phyloP scores from a whole-genome alignment of 2,797 vertebrate species.

The Trachops cirrhosus region DNA sequence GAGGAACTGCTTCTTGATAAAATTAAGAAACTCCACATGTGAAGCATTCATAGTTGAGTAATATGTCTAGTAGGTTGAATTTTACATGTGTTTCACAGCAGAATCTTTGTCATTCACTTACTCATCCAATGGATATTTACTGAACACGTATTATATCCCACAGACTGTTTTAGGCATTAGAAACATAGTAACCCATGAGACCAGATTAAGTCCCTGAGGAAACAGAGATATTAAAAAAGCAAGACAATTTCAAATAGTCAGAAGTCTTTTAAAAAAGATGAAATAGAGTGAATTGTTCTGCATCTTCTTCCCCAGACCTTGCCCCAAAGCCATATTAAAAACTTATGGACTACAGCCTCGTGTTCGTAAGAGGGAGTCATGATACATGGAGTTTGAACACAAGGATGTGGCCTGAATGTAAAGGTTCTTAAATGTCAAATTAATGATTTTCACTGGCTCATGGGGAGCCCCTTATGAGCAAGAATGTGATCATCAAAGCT shows the following conservation, averaged over 20 bases:
- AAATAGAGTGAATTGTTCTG: background rate
- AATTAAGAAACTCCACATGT: background rate
- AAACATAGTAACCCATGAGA: background rate
- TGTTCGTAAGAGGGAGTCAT: background rate
- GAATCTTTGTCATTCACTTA: background rate
- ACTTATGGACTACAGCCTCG: background rate
- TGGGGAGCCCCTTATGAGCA: background rate
- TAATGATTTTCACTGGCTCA: background rate
- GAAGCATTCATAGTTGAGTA: background rate
- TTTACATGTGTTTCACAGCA: background rate
- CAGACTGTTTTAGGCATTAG: background rate
- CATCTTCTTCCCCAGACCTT: background rate
- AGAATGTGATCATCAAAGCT: background rate
- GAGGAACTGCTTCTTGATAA: background rate
- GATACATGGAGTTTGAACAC: background rate
- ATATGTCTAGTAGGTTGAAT: background rate
- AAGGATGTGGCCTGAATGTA: background rate
- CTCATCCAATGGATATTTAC: background rate
- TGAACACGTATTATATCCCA: background rate
- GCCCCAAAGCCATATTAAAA: background rate
- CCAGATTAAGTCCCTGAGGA: background rate
- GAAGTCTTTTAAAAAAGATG: background rate
- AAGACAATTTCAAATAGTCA: background rate
- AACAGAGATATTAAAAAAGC: background rate
- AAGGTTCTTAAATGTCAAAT: background rate